Evolutionary conservation across 2,113 vertebrate genomes (phyloP), one percentile per base, ranked within the genome.

Genomic region (Pavo muticus): DNA sequence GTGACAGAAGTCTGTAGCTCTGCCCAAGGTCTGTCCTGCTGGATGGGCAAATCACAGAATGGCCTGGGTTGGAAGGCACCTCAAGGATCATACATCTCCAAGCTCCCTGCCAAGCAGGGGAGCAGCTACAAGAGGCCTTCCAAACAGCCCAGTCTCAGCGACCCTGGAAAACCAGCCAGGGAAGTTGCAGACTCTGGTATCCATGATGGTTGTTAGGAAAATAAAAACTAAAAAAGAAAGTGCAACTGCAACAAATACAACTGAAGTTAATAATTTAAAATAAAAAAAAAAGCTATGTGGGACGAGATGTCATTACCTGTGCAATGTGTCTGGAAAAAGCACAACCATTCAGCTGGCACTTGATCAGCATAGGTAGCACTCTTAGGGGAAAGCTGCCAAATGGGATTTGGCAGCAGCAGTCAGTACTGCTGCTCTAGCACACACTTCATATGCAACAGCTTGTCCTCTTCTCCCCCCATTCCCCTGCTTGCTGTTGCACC

Each of bases 381-480:
- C 23, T 50, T 15, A 13, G 3, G 8, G 20, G 35, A 81, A 84
- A 74, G 25, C 50, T 70, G 44, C 23, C 64, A 91, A 76, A 80
- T 5, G 6, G 14, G n/a, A 44, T 21, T 27, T 37, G 80, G 72
- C 39, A 87, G 67, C 40, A 78, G 45, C 6, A 74, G 84, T 10
- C 72, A 88, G 29, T 23, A 56, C 5, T 30, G 71, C 54, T 39
- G 40, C 29, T 89, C 45, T 19, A 88, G 24, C 52, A 25, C 47
- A 29, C 0, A 0, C 37, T 65, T 60, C 0, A 2, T 75, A 7
- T 74, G 59, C 14, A 48, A 71, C 32, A 74, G 45, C 14, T 63
- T 45, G 14, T 42, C 27, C 45, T 82, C n/a, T 23, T 64, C 39
- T 67, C 54, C 42, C 18, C 7, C 84, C 42, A 16, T 4, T 42